Evolutionary conservation across 2,113 vertebrate genomes (phyloP).

Genomic region (Thermophis baileyi): DNA sequence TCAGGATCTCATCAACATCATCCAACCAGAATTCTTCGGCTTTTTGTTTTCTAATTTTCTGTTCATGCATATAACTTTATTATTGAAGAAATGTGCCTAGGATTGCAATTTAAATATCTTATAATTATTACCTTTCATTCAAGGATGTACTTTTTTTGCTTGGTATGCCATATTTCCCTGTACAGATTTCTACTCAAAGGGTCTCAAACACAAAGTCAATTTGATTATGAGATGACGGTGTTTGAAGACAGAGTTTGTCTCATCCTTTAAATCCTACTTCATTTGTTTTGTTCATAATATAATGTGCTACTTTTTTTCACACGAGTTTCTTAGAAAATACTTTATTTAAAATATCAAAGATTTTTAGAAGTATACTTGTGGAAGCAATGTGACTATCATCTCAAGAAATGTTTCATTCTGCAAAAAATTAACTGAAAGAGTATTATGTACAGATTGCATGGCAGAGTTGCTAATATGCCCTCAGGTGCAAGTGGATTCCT

Average conservation of each 20-base stretch:
- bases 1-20: background rate
- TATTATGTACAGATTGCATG: background rate
- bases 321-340: background rate
- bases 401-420: background rate
- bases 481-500: background rate
- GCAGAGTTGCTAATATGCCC: background rate
- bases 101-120: background rate
- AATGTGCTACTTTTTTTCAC: background rate
- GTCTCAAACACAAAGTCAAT: background rate
- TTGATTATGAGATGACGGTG: background rate
- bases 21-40: background rate
- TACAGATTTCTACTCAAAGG: background rate
- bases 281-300: background rate
- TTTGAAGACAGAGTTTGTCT: background rate
- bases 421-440: background rate
- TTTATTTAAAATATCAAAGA: constrained; percentile 1
- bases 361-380: background rate
- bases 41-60: background rate
- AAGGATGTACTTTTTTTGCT: background rate
- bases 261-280: background rate
- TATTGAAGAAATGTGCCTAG: background rate
- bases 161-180: background rate
- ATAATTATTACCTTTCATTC: background rate
- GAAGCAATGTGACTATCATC: background rate
- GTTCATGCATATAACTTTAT: background rate